Percentiles rank a stretch among this genome's conserved stretches.
Evolutionary conservation across 2,113 vertebrate genomes (phyloP).

Genomic region (Ictalurus furcatus): DNA sequence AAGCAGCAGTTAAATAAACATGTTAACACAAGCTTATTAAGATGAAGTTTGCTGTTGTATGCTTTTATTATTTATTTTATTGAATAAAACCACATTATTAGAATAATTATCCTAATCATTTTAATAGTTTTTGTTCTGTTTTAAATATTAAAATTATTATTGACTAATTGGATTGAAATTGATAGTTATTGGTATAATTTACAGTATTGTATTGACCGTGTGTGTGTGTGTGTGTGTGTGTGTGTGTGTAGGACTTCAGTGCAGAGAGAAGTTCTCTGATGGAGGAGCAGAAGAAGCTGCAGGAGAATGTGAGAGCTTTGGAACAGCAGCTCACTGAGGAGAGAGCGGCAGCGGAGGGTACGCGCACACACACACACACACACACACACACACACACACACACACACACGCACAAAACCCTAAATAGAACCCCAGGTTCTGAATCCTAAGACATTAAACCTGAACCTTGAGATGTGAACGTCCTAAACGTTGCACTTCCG

Average conservation of each 20-base stretch:
- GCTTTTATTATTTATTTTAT: neutral
- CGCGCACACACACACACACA: neutral
- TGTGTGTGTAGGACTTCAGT: slow-evolving; percentile 76
- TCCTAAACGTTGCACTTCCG: neutral
- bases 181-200: neutral
- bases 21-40: neutral
- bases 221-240: slow-evolving; percentile 1
- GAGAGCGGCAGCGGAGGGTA: slow-evolving; percentile 68
- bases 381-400: neutral
- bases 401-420: no score
- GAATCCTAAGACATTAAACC: neutral
- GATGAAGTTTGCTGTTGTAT: neutral
- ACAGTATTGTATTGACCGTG: neutral
- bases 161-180: neutral
- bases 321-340: slow-evolving; percentile 80
- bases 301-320: slow-evolving; percentile 70
- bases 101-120: neutral
- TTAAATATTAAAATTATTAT: neutral
- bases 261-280: slow-evolving; percentile 77
- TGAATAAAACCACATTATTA: neutral
- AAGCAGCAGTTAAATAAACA: neutral
- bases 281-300: slow-evolving; percentile 73
- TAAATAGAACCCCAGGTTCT: neutral
- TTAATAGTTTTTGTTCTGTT: neutral
- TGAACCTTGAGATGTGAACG: neutral